Percentiles rank a stretch among this genome's conserved stretches.
Evolutionary conservation across 2,888 invertebrate genomes (phyloP).

Genomic region (Drosophila nr. medialis): DNA sequence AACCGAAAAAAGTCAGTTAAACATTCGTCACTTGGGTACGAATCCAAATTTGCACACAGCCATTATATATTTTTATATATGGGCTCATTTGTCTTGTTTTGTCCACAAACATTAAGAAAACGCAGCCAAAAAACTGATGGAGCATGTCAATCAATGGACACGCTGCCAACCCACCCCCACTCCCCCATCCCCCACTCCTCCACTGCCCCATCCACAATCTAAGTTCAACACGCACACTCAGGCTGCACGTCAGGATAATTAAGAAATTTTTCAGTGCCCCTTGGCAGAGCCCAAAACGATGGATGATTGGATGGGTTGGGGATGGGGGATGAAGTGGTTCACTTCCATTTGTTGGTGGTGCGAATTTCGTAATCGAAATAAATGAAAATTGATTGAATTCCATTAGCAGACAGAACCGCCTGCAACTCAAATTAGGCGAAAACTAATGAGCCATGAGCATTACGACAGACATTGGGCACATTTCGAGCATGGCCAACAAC

Average conservation of each 20-base stretch:
- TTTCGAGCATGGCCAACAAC: constrained; percentile 17
- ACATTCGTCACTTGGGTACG: neutral
- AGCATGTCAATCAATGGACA: constrained; percentile 57
- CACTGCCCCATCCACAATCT: neutral
- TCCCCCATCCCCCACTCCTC: neutral
- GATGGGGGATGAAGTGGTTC: constrained; percentile 26
- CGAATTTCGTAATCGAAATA: constrained; percentile 77
- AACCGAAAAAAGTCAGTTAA: neutral
- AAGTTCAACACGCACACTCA: constrained; percentile 1
- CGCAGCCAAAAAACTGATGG: constrained; percentile 37
- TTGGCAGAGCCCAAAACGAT: constrained; percentile 32
- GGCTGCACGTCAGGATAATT: constrained; percentile 74
- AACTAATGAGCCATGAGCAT: constrained; percentile 75
- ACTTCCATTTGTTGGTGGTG: constrained; percentile 55
- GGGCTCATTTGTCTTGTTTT: constrained; percentile 70
- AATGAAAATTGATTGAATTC: constrained; percentile 83
- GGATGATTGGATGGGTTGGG: neutral
- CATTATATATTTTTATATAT: neutral
- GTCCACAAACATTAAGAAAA: constrained; percentile 55
- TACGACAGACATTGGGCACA: constrained; percentile 38
- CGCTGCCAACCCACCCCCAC: neutral
- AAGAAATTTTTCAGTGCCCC: constrained; percentile 76
- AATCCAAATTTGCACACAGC: neutral
- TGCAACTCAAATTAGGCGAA: constrained; percentile 73
- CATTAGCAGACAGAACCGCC: constrained; percentile 65